Evolutionary conservation across 2,888 invertebrate species (phyloP).

Genomic region (Tenthredo notha): DNA sequence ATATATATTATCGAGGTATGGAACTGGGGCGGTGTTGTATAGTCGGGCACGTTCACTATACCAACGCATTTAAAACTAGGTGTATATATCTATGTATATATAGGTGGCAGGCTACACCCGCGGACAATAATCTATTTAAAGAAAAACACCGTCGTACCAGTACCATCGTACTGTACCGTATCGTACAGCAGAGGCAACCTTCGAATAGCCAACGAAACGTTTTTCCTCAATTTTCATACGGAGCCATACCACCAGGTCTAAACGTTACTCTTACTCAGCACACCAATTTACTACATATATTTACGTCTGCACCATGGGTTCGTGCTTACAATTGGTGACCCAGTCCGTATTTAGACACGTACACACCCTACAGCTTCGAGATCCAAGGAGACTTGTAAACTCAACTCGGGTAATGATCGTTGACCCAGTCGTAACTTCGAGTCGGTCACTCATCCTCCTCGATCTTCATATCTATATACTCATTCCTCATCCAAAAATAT

Average conservation of each 20-base stretch:
- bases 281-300: background rate
- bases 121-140: constrained; percentile 35
- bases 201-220: constrained; percentile 9
- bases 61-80: background rate
- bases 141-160: constrained; percentile 13
- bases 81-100: background rate
- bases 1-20: constrained; percentile 13
- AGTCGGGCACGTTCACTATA: background rate
- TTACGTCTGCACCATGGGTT: constrained; percentile 11
- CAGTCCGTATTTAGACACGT: constrained; percentile 49
- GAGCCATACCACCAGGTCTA: background rate
- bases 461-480: background rate
- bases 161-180: background rate
- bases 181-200: background rate
- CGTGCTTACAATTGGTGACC: constrained; percentile 43
- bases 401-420: constrained; percentile 24
- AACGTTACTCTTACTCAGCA: background rate
- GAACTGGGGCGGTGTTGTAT: background rate
- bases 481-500: background rate
- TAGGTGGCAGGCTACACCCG: background rate
- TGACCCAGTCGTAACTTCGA: constrained; percentile 43
- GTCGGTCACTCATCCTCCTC: constrained; percentile 1
- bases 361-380: constrained; percentile 40
- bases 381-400: background rate
- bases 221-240: background rate